Evolutionary conservation across 1,140 invertebrate species (phyloP).

Genomic region (Drosophila repletoides): DNA sequence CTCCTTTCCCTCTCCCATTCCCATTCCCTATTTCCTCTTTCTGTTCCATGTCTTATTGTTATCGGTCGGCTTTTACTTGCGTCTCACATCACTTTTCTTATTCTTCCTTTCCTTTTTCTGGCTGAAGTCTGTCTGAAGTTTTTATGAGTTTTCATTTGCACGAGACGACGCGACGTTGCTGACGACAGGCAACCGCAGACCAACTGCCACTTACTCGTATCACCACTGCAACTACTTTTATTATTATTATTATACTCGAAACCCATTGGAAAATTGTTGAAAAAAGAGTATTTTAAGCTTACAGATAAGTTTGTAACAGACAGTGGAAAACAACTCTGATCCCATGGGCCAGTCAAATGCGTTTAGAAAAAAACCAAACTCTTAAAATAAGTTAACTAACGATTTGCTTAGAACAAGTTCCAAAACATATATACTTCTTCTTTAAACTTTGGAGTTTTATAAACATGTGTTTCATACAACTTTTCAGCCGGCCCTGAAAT

Average conservation of each 20-base stretch:
- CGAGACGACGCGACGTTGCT: slow-evolving; percentile 1
- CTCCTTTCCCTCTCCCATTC: background rate
- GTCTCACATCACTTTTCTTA: slow-evolving; percentile 26
- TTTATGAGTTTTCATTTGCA: slow-evolving; percentile 65
- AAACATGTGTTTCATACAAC: too few relatives aligned
- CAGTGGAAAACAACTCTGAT: too few relatives aligned
- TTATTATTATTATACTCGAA: slow-evolving; percentile 45
- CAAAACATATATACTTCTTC: too few relatives aligned
- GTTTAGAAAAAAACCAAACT: too few relatives aligned
- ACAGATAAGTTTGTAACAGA: too few relatives aligned
- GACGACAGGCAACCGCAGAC: slow-evolving; percentile 57
- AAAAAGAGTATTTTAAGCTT: too few relatives aligned
- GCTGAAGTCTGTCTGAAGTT: slow-evolving; percentile 42
- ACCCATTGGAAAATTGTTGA: too few relatives aligned
- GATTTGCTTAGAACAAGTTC: too few relatives aligned
- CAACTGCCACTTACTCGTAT: slow-evolving; percentile 58
- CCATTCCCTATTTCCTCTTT: background rate
- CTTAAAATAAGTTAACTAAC: too few relatives aligned
- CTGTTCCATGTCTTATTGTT: slow-evolving; percentile 50
- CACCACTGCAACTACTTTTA: slow-evolving; percentile 7
- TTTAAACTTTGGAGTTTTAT: too few relatives aligned
- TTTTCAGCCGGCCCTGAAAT: too few relatives aligned
- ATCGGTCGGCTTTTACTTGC: slow-evolving; percentile 35
- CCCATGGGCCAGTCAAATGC: too few relatives aligned
- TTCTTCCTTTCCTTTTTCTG: slow-evolving; percentile 3